Evolutionary conservation across 2,113 vertebrate genomes (phyloP), one percentile per base, ranked within the genome.

Genomic region (Falcunculus frontatus): DNA sequence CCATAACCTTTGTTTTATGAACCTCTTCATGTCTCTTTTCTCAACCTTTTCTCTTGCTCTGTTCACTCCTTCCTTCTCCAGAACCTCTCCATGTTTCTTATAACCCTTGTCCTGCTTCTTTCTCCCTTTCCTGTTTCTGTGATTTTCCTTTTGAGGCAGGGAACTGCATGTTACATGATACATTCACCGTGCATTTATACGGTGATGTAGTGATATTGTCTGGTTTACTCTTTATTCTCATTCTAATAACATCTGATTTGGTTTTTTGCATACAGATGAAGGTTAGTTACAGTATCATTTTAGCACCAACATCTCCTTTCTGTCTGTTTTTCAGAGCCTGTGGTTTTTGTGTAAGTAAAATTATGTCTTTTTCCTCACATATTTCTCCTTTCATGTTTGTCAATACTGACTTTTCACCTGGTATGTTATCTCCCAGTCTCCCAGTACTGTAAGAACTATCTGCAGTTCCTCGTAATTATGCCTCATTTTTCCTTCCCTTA

Each of bases 31-130:
- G 5, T 50, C 62, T 79, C 8, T 82, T 84, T 33, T 49, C 33
- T 67, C 46, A 44, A 44, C 29, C 37, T 39, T 59, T 73, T 88
- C 35, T 84, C 57, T 72, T 63, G 23, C 23, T 85, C 27, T 85
- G 12, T 11, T 64, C 25, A 21, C 14, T 80, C 15, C 30, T 80
- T 74, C 76, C 55, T 57, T 90, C 33, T 73, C 22, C 7, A 69
- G n/a, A 95, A 69, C 16, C 11, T 80, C 70, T 76, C 50, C 9
- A 1, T 74, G n/a, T 65, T 89, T 94, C 42, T 89, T 20, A 50
- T 80, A 2, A 1, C 21, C 25, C 6, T 89, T 62, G 29, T 73
- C 39, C 20, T 0, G 0, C 35, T 67, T 67, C 30, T 65, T 74
- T 63, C 39, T 56, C 26, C n/a, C 29, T 62, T 70, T 65, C 13